Conservation (phyloP, 2,113 vertebrate species). For the Excalfactoria chinensis region DNA sequence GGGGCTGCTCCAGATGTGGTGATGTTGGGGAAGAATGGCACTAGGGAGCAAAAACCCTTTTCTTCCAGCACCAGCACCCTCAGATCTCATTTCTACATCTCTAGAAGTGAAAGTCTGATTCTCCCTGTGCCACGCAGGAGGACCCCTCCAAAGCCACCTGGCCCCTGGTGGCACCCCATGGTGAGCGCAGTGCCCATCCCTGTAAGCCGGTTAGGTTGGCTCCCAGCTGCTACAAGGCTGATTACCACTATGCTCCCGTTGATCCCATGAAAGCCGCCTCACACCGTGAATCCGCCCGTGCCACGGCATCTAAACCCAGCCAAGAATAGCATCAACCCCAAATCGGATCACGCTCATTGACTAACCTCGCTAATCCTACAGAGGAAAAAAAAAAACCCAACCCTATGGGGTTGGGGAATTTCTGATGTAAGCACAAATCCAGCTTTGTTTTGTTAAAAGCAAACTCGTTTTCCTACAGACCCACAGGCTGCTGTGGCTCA, state of each 20-base stretch:
- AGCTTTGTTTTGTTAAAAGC: neutral
- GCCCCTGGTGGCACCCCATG: neutral
- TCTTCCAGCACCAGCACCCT: neutral
- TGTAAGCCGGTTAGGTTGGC: neutral
- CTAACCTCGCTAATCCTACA: neutral
- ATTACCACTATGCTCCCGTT: neutral
- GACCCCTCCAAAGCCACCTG: neutral
- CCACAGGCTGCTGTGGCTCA: neutral
- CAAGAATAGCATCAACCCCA: neutral
- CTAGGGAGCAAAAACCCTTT: neutral
- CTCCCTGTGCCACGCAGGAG: neutral
- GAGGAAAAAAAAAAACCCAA: neutral
- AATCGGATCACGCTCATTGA: neutral
- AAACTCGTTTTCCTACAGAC: no score
- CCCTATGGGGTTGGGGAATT: neutral
- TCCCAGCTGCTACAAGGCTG: neutral
- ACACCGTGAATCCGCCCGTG: fast-evolving
- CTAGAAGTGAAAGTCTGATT: no score
- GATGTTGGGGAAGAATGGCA: neutral
- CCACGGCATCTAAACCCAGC: neutral
- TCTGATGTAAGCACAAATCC: neutral
- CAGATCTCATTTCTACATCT: neutral
- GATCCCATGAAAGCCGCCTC: neutral
- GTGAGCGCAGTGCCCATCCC: neutral
- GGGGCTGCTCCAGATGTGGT: fast-evolving